Base-by-base conservation (phyloP, 1,140 invertebrate genomes). In the Ylistrum balloti region DNA sequence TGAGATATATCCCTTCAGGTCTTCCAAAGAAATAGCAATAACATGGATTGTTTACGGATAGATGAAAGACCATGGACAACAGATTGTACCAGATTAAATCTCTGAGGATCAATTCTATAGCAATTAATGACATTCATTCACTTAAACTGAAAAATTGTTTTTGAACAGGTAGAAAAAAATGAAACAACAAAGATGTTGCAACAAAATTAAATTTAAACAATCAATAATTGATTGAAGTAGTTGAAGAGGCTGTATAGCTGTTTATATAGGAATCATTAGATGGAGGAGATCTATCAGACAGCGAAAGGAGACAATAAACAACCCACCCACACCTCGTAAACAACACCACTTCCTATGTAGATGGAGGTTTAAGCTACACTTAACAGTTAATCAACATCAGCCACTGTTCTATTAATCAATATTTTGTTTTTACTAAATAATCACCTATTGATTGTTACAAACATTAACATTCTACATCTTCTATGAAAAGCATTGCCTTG, bases 361-460 rank as follows among this genome's bases (percentile, higher is more conserved):
- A 45, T 5, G 35, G 5, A 38, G 13, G 41, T 17, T 17, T 45
- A 45, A 45, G 41, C 41, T 45, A 13, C 41, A 45, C 20, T 74
- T 28, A 74, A 5, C 56, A 74, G 56, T 28, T 74, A 74, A n/a
- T 28, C 17, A n/a, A 74, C n/a, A 74, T 3, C 56, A 74, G 45
- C 5, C 41, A 45, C 10, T 28, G 56, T 74, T n/a, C 5, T 74
- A 28, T 74, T 28, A 28, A 74, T 74, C 56, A 74, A 74, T 74
- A 74, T 11, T 74, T 74, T 74, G 56, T 74, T 74, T 48, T n/a
- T 74, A 74, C 56, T 5, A 74, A 74, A 74, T 74, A 28, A 74
- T n/a, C 28, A 28, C n/a, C 1, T 74, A 74, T 74, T 74, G 56
- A 74, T 74, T 74, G n/a, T 28, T 17, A 45, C 35, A 38, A 38